Base-by-base conservation (phyloP, 2,888 invertebrate species). In the Pheosia tremula region DNA sequence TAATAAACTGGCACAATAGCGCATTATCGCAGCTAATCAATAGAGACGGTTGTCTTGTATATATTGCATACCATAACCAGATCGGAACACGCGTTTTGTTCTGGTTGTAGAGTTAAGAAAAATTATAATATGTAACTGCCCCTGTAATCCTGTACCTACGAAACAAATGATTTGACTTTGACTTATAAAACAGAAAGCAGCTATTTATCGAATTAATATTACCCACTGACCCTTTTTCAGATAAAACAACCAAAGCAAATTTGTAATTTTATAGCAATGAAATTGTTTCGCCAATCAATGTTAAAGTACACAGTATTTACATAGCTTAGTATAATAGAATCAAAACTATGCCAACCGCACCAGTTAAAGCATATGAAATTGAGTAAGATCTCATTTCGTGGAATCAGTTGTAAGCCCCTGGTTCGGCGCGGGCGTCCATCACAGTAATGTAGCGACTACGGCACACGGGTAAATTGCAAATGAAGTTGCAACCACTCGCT, bases 321-420 rank as follows among this genome's bases (percentile, higher is more conserved):
- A 38, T 38, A 38, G 54, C 62, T 71, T 59, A 55, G 63, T 61
- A 47, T 58, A 57, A 58, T 60, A 56, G 50, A 62, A 56, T 61
- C 66, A 58, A 67, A 69, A 64, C 60, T 45, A 39, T 60, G 62
- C 64, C 63, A 57, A 65, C 45, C 49, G 55, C 13, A 45, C 36
- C 37, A 37, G 37, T 53, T 58, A 47, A 60, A 67, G 65, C 55
- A 63, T 63, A 69, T 67, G 74, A 73, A 77, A 83, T 82, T 81
- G 79, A 78, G 80, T 71, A 71, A 72, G 78, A 80, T 82, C 80
- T 82, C 79, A 81, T 85, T 84, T 77, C 69, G 68, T 74, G 66
- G 76, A 81, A 84, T 83, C 83, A 82, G 79, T 72, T 67, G 72
- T 72, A 76, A 75, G 71, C 67, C 71, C 62, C 69, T 69, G 72